Evolutionary conservation across 2,888 invertebrate species (phyloP).

Genomic region (Clitarchus hookeri): DNA sequence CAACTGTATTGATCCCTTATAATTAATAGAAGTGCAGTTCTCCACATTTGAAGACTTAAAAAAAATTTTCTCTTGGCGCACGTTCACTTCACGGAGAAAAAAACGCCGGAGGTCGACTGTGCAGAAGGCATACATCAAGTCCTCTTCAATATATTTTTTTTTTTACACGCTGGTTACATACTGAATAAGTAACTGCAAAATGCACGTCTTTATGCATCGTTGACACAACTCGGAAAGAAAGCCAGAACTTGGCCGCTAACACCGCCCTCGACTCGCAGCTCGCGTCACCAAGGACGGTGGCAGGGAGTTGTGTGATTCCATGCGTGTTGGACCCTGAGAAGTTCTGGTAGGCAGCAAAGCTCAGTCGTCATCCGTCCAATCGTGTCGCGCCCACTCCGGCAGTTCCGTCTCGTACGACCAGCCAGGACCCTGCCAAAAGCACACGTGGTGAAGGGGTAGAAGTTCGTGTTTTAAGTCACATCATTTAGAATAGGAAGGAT

Average conservation of each 20-base stretch:
- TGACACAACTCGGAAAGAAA: background rate
- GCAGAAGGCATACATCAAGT: conserved; percentile 2
- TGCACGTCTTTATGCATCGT: background rate
- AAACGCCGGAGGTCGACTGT: background rate
- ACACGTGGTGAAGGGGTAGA: background rate
- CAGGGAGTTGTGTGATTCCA: background rate
- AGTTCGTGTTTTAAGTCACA: no score
- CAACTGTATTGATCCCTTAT: conserved; percentile 2
- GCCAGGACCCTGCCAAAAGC: conserved; percentile 75
- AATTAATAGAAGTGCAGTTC: background rate
- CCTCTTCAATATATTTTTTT: background rate
- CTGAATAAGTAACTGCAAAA: background rate
- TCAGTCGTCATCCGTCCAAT: conserved; percentile 77
- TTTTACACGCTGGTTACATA: conserved; percentile 9
- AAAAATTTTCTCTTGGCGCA: background rate
- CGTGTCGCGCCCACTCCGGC: conserved; percentile 89
- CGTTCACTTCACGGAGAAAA: background rate
- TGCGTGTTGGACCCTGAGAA: conserved; percentile 36
- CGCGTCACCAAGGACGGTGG: background rate
- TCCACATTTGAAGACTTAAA: conserved; percentile 8
- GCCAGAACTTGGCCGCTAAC: conserved; percentile 2
- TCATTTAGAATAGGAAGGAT: no score
- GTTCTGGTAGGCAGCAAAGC: conserved; percentile 30
- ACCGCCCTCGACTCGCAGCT: background rate
- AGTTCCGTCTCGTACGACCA: conserved; percentile 93